Base-by-base conservation (phyloP, 2,888 invertebrate genomes). In the Tachystola acroxantha region DNA sequence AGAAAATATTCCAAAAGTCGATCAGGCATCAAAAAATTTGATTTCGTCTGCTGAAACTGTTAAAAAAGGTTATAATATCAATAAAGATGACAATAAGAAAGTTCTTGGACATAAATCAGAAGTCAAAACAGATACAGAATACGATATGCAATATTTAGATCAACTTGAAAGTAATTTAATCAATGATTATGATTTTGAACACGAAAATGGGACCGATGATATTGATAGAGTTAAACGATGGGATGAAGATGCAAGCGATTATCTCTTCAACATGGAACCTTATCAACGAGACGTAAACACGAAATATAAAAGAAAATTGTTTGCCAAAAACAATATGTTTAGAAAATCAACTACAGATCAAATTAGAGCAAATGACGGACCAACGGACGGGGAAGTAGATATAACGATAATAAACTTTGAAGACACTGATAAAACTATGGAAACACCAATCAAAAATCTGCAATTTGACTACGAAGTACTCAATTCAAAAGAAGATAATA, bases 381-480 rank as follows among this genome's bases (percentile, higher is more conserved):
- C 16, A 16, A 16, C 16, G 3, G 16, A 16, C 3, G 16, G n/a
- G 3, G 24, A 24, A 6, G 40, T 56, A 7, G 54, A 61, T 24
- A 43, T 64, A 30, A 58, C 61, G 3, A 50, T 62, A 10, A 58
- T 64, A 5, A 46, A 64, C 34, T 48, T 59, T 11, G 52, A 60
- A 14, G 49, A 56, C 27, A 10, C 4, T 12, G 10, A 6, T 2
- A 16, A 16, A 16, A 24, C 9, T n/a, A n/a, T n/a, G n/a, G n/a
- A n/a, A n/a, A n/a, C n/a, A n/a, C n/a, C n/a, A n/a, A n/a, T n/a
- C 24, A 24, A 24, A 9, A 9, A 24, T 24, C 7, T 9, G 7
- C 5, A 9, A 7, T n/a, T 24, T n/a, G n/a, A n/a, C n/a, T n/a
- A n/a, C n/a, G n/a, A n/a, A n/a, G n/a, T n/a, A n/a, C n/a, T n/a